These are phyloP conservation scores for Andrena bicolor DNA, from an alignment of 2,888 invertebrate species.

Conservation along the genomic window DNA sequence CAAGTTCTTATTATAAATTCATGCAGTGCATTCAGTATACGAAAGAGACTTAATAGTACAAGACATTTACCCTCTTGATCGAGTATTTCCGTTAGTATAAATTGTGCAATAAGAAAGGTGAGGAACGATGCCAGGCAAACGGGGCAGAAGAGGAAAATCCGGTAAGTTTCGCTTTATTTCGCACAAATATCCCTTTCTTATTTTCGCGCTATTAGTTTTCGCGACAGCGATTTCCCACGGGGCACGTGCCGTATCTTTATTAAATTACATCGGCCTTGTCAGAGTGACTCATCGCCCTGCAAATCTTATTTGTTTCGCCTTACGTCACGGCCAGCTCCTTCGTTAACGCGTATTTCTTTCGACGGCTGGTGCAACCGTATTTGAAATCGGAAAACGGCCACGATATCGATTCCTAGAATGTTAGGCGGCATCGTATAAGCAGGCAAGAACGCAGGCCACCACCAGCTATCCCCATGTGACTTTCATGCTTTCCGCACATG, in stretches of 20 bases:
- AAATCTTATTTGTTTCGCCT: slow-evolving; percentile 60
- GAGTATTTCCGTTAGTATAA: slow-evolving; percentile 88
- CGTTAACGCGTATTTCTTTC: background rate
- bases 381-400: background rate
- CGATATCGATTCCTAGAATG: slow-evolving; percentile 34
- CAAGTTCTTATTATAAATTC: slow-evolving; percentile 90
- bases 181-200: background rate
- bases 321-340: slow-evolving; percentile 50
- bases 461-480: slow-evolving; percentile 74
- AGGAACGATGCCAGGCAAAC: slow-evolving; percentile 90
- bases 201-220: background rate
- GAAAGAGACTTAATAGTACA: slow-evolving; percentile 90
- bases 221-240: background rate
- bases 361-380: background rate
- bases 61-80: slow-evolving; percentile 94
- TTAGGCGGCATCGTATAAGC: background rate
- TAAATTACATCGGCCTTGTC: slow-evolving; percentile 60
- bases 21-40: slow-evolving; percentile 90
- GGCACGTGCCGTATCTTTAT: slow-evolving; percentile 37
- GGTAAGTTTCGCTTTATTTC: slow-evolving; percentile 85
- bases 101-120: slow-evolving; percentile 86
- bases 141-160: slow-evolving; percentile 91
- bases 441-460: background rate
- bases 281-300: slow-evolving; percentile 68
- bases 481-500: slow-evolving; percentile 74